Conservation (phyloP, 2,113 vertebrate genomes). For the Gasterosteus aculeatus region DNA sequence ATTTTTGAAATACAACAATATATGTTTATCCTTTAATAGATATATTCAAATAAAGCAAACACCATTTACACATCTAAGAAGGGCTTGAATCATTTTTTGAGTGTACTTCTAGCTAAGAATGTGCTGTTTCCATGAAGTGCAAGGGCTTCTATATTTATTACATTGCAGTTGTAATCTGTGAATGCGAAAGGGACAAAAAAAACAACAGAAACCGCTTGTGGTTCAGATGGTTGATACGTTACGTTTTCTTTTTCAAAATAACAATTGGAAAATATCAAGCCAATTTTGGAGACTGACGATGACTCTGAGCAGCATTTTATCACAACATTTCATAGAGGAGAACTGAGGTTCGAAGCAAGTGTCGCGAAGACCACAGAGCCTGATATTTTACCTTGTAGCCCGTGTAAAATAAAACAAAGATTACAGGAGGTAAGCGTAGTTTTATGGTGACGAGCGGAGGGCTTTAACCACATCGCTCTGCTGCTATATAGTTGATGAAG, state of each 20-base stretch:
- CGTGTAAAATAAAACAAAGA: slow-evolving; percentile 52
- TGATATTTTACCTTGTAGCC: slow-evolving; percentile 17
- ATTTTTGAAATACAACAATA: too few relatives aligned
- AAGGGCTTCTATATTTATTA: neutral
- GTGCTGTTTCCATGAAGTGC: neutral
- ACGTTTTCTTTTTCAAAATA: slow-evolving; percentile 33
- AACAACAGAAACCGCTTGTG: neutral
- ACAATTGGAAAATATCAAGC: slow-evolving; percentile 24
- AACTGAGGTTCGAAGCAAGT: neutral
- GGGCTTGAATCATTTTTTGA: neutral
- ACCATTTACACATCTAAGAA: neutral
- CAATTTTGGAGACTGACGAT: slow-evolving; percentile 25
- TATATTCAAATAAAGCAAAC: too few relatives aligned
- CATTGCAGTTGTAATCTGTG: neutral
- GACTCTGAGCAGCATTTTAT: slow-evolving; percentile 27
- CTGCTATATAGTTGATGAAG: slow-evolving; percentile 47
- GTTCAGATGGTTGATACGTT: slow-evolving; percentile 30
- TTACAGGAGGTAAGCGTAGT: slow-evolving; percentile 58
- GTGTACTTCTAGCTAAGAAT: neutral
- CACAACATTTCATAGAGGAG: slow-evolving; percentile 15
- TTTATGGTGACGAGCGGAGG: slow-evolving; percentile 50
- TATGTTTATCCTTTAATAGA: too few relatives aligned
- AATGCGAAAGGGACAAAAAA: neutral
- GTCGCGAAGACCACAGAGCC: slow-evolving; percentile 14
- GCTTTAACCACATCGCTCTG: slow-evolving; percentile 34